Evolutionary conservation across 2,888 invertebrate species (phyloP).

Genomic region (Globia sparganii): DNA sequence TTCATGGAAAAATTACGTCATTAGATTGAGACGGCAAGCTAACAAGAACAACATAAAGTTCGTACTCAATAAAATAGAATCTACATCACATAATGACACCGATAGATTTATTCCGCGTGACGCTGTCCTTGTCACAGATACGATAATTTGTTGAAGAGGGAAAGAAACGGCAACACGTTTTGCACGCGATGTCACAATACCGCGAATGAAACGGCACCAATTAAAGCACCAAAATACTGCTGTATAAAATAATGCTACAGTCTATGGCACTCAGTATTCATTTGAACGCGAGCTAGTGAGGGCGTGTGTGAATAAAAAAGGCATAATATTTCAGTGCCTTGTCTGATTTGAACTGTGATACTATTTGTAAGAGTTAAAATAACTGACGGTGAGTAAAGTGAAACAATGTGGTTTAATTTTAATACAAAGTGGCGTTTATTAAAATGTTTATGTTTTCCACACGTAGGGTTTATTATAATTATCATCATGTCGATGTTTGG

Average conservation of each 20-base stretch:
- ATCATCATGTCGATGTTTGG: constrained; percentile 20
- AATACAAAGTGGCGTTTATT: constrained; percentile 7
- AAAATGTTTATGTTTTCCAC: constrained; percentile 21
- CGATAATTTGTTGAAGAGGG: constrained; percentile 7
- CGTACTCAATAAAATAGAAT: constrained; percentile 28
- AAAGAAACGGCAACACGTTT: constrained; percentile 36
- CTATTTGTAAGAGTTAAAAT: constrained; percentile 60
- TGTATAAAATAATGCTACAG: constrained; percentile 38
- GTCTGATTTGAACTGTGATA: constrained; percentile 68
- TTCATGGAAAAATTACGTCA: constrained; percentile 62
- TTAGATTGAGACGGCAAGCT: constrained; percentile 4
- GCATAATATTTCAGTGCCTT: constrained; percentile 34
- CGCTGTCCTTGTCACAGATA: constrained; percentile 42
- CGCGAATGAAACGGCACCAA: constrained; percentile 48
- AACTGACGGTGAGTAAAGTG: constrained; percentile 62
- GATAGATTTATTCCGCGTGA: constrained; percentile 38
- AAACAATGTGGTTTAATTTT: constrained; percentile 23
- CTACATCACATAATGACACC: constrained; percentile 15
- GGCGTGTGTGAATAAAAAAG: constrained; percentile 50
- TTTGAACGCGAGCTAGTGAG: constrained; percentile 27
- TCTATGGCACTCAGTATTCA: constrained; percentile 55
- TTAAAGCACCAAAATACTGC: constrained; percentile 52
- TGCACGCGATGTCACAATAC: constrained; percentile 30
- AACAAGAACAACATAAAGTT: constrained; percentile 25
- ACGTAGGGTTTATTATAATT: constrained; percentile 15